These are phyloP conservation scores for Odontomyia ornata DNA, from an alignment of 2,888 invertebrate species.

Conservation along the genomic window DNA sequence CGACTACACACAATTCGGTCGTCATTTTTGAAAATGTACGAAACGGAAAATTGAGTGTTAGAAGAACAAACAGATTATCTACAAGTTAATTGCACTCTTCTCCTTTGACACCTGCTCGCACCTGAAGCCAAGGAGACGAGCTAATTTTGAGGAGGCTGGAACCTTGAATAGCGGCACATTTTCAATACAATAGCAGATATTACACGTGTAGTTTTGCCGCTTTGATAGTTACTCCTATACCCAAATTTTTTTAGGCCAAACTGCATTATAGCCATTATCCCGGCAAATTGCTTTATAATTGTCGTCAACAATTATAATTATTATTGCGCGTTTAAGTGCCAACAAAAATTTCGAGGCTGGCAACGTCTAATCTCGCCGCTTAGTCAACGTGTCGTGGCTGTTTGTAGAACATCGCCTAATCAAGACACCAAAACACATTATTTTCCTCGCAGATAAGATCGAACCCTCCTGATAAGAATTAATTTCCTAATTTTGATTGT, in stretches of 20 bases:
- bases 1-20: neutral
- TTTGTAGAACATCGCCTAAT: conserved; percentile 4
- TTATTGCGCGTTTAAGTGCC: conserved; percentile 27
- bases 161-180: conserved; percentile 14
- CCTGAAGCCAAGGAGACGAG: neutral
- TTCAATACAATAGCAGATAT: conserved; percentile 2
- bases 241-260: conserved; percentile 1
- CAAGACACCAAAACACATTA: conserved; percentile 3
- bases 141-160: conserved; percentile 19
- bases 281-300: conserved; percentile 43
- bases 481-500: conserved; percentile 29
- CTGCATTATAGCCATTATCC: conserved; percentile 17
- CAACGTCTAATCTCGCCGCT: neutral
- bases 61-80: conserved; percentile 43
- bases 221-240: neutral
- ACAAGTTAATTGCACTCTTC: conserved; percentile 15
- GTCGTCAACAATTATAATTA: conserved; percentile 8
- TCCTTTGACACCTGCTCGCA: conserved; percentile 36
- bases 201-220: neutral
- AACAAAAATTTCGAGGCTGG: neutral
- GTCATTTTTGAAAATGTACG: conserved; percentile 16
- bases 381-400: neutral
- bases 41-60: conserved; percentile 39
- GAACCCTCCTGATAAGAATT: neutral
- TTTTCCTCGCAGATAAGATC: conserved; percentile 26